Evolutionary conservation across 2,797 vertebrate species (phyloP), one percentile per base, ranked within the genome.

Genomic region (Hemibagrus guttatus): DNA sequence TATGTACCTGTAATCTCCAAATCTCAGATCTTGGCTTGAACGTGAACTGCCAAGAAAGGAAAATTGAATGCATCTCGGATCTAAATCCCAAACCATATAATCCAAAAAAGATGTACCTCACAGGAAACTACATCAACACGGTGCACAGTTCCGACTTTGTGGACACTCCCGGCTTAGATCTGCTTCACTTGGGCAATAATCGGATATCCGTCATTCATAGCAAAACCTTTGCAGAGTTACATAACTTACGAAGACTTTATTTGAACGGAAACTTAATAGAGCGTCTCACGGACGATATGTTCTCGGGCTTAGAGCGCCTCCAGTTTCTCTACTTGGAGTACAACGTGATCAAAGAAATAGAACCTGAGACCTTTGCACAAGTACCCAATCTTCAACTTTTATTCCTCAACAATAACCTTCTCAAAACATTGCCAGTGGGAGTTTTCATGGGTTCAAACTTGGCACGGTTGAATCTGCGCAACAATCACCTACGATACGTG

Each of bases 61-160:
- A 98, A 93, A 98, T 99, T 0, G 97, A 98, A 91, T 96, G 96
- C 76, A 97, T 99, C 80, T 96, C 97, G 0, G 97, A 99, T 79
- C 95, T 99, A 90, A 95, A 96, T 90, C 98, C 98, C 87, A 99
- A 99, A 94, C 98, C 98, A 59, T 99, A 98, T 92, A 99, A 99
- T 87, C 98, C 98, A 63, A 99, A 99, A 93, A 99, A 99, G 93
- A 98, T 99, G 97, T 99, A 99, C 89, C 95, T 99, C 68, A 99
- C 98, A 0, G 98, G 98, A 68, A 99, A 99, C 91, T 97, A 97
- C 87, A 98, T 99, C 69, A 94, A 96, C 2, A 91, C 96, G 71
- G 97, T 99, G 84, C 96, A 94, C 79, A 94, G 97, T 86, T 95
- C 96, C 3, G 98, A 99, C 93, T 99, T 99, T 80, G 92, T 95